These are phyloP conservation scores for Uloborus diversus DNA, from an alignment of 1,140 invertebrate genomes.

Conservation along the genomic window DNA sequence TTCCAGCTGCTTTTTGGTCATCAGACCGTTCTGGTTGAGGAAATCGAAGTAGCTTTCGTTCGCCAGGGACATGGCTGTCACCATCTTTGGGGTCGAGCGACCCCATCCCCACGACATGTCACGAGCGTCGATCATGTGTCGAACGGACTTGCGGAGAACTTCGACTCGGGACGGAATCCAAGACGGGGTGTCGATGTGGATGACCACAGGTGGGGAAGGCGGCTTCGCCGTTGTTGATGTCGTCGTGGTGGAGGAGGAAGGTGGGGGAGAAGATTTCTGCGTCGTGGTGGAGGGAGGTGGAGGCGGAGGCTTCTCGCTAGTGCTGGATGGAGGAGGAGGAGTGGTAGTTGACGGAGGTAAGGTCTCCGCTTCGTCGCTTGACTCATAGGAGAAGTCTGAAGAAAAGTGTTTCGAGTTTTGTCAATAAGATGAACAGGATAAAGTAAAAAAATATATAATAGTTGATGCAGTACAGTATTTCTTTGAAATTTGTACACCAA, in stretches of 20 bases:
- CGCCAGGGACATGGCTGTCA: constrained; percentile 2
- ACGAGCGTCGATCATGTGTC: constrained; percentile 1
- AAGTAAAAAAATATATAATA: too few species aligned
- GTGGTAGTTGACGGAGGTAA: background rate
- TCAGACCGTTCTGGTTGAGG: constrained; percentile 12
- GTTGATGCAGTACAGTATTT: too few species aligned
- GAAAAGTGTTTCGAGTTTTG: too few species aligned
- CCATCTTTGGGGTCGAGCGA: background rate
- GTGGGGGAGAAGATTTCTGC: too few species aligned
- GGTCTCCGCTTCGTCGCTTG: background rate
- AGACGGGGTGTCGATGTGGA: background rate
- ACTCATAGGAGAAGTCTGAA: constrained; percentile 26
- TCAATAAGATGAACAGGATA: too few species aligned
- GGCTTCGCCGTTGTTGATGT: background rate
- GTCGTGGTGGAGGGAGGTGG: too few species aligned
- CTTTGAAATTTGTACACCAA: too few species aligned
- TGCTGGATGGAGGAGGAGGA: too few species aligned
- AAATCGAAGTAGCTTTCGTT: constrained; percentile 28
- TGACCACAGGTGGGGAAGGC: background rate
- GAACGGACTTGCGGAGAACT: constrained; percentile 14
- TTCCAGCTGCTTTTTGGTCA: constrained; percentile 41
- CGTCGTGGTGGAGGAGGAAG: background rate
- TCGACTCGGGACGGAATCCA: constrained; percentile 27
- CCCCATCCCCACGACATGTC: constrained; percentile 31
- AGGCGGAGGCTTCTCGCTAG: too few species aligned